Evolutionary conservation across 2,113 vertebrate genomes (phyloP), one percentile per base, ranked within the genome.

Genomic region (Phrynosoma blainvillii): DNA sequence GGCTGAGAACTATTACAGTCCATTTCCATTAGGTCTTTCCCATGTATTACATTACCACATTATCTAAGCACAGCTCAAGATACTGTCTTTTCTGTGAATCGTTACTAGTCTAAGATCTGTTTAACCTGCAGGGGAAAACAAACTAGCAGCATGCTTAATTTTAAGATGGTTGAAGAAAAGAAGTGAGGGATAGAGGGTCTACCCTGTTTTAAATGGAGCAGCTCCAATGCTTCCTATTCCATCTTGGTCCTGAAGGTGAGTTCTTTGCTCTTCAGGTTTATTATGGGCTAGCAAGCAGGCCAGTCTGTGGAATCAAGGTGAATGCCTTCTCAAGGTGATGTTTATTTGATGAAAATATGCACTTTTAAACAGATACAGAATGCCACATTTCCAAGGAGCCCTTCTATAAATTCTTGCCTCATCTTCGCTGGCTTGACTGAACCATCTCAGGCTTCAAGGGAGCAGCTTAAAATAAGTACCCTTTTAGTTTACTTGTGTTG

Each of bases 1-100:
- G 84, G 81, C 86, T 30, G 16, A 90, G 77, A 12, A 79, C 52
- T n/a, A 66, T 86, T 91, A 84, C 84, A 88, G 87, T 86, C 92
- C 76, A 86, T 87, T 92, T 92, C 90, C 93, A 94, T 91, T 89
- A 93, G 86, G 47, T 16, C 30, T 85, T 92, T 92, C 76, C 62
- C 82, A 81, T 77, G 87, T 81, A 84, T 59, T 87, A 47, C 56
- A 82, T 52, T 82, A 78, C 71, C 92, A 92, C 65, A 92, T 36
- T 85, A 87, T 84, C 89, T 86, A 25, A 89, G 87, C 4, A 85
- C 66, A 85, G 52, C 89, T 87, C 76, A 90, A 92, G 90, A 85
- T 56, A 82, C 65, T 32, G 73, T 71, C 9, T 32, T 59, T 71
- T 25, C 76, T 85, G 12, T 91, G 90, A 70, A 89, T 3, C 84